Base-by-base conservation (phyloP, 2,113 vertebrate species). In the Carassius auratus region DNA sequence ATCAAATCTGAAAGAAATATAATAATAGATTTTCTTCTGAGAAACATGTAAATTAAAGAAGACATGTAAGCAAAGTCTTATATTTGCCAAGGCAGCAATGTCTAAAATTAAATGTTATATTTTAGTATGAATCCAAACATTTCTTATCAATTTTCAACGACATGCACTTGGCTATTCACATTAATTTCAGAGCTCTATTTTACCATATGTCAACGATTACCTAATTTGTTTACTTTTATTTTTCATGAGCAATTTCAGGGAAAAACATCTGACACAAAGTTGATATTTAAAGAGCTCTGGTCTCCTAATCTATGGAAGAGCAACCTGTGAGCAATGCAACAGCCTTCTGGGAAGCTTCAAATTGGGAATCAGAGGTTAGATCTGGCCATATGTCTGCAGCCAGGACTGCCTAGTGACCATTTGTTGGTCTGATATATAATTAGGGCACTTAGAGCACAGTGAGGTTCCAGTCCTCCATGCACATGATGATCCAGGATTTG, bases 371-470 rank as follows among this genome's bases (percentile, higher is more conserved):
- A 33, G 45, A 84, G 76, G 30, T 85, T 33, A 17, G 3, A n/a
- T 88, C 66, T 74, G 55, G 23, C 78, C 76, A 66, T 76, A 68
- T 50, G 68, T 59, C 77, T 81, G 52, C n/a, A 61, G 45, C 59
- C 19, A 57, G 62, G 36, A 62, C 69, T 50, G 81, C 57, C 69
- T 79, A 76, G 48, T 68, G 81, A 52, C 66, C 81, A 84, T 88
- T 81, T 84, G 68, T 59, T 38, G 61, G 52, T 26, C 85, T 86
- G 50, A 69, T 76, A 81, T 76, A 33, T 38, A 86, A 84, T 84
- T 81, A 88, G 26, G 73, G 48, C 19, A 61, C 33, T 76, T 81
- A 69, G 36, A 23, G 61, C 57, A 77, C 68, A 83, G 57, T 30
- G 33, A 75, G 50, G 71, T 10, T 73, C 50, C 61, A 59, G 77